Base-by-base conservation (phyloP, 2,797 vertebrate genomes). In the Characodon lateralis region DNA sequence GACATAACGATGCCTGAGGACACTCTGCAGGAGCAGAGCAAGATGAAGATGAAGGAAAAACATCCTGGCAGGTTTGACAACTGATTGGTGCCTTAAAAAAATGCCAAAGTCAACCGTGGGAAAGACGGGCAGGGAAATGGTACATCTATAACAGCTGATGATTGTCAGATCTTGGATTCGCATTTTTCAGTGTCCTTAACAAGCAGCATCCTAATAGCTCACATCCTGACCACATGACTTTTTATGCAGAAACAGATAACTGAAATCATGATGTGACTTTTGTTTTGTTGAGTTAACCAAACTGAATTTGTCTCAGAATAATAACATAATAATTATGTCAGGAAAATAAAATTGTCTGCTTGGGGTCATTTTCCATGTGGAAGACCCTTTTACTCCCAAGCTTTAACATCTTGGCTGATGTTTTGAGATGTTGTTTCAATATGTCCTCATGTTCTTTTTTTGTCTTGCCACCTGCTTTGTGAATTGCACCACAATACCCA, bases 21-120 rank as follows among this genome's bases (percentile, higher is more conserved):
- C 69, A 10, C 53, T 51, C 16, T 39, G 71, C 72, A 13, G 70
- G 31, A 69, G 41, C 66, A 24, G 22, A 69, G 71, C 28, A 53
- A 22, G 51, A 77, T 28, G 71, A 71, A 31, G 55, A n/a, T 43
- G 83, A 82, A 61, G 79, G 71, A 71, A 68, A 77, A 59, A 58
- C 22, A 12, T 48, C 73, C 55, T 73, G 80, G 59, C 73, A 74
- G 76, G 72, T 74, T 28, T 79, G 83, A 85, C 85, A 59, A 7
- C 74, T n/a, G 72, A 78, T 88, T 80, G 61, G 50, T n/a, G 48
- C 74, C 61, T 73, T 41, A 35, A 61, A 41, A 9, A 22, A 24
- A 10, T 8, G 53, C 20, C 2, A 26, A 48, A 24, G 41, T 12
- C 24, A 4, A 26, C 41, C 41, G 13, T 16, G 13, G 41, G 66